Evolutionary conservation across 2,113 vertebrate genomes (phyloP), one percentile per base, ranked within the genome.

Genomic region (Macaca nemestrina): DNA sequence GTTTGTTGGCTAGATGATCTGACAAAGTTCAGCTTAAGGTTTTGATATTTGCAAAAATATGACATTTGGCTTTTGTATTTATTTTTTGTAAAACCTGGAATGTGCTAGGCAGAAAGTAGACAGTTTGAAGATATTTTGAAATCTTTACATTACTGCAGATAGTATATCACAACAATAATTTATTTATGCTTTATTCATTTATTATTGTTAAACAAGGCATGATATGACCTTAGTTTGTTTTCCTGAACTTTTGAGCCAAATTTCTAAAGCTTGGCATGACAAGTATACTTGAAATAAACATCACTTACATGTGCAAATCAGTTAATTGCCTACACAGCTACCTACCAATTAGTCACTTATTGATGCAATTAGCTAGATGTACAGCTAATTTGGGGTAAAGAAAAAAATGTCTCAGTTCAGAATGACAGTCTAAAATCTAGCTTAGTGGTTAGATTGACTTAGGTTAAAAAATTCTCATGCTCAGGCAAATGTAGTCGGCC

Each of bases 261-360:
- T 94, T 95, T 97, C n/a, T 89, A 90, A 87, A 95, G 55, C 40
- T 84, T 93, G 25, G 13, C 45, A 50, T 45, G 17, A 70, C 38
- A 93, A 83, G 25, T 89, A 93, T 59, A 70, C 38, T 95, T 94
- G 43, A 97, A 92, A 93, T 97, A 95, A 94, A 80, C 75, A 98
- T 97, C 43, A 89, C 7, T 97, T 97, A 72, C n/a, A 75, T 68
- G 80, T 93, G 57, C 70, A 96, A 90, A 95, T 96, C 6, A 0
- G 57, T 23, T 97, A 95, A 97, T 94, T 97, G 80, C 89, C 97
- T 38, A 91, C 52, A 92, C 14, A 88, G 83, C 79, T 95, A 93
- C 89, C 57, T 90, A 96, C 61, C 43, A 97, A 72, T 97, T 97
- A 97, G 80, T 95, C 94, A 94, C 32, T 96, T 96, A 88, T 72